Percentiles rank a stretch among this genome's conserved stretches.
phyloP scores from a whole-genome alignment of 1,140 invertebrate species.

The Drosophila murphyi region DNA sequence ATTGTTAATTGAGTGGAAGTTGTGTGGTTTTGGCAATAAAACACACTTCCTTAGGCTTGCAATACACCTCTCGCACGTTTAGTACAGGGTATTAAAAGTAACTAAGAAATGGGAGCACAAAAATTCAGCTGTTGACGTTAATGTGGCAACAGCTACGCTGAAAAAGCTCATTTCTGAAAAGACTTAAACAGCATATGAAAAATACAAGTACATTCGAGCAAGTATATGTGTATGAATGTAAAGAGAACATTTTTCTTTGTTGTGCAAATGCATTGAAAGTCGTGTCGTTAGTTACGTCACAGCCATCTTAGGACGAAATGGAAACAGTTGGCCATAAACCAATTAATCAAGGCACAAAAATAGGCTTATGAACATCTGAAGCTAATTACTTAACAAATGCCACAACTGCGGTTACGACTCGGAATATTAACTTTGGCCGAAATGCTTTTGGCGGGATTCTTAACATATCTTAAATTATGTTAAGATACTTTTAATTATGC shows the following conservation, averaged over 20 bases:
- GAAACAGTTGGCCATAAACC: background rate
- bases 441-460: too few species aligned
- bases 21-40: too few species aligned
- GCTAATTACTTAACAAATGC: too few species aligned
- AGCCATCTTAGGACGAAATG: conserved; percentile 1
- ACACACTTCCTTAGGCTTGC: background rate
- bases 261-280: conserved; percentile 53
- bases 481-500: too few species aligned
- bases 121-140: conserved; percentile 64
- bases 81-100: conserved; percentile 41
- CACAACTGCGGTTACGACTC: too few species aligned
- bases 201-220: background rate
- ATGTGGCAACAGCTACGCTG: conserved; percentile 61
- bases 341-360: too few species aligned
- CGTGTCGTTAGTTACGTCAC: conserved; percentile 15
- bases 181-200: conserved; percentile 10
- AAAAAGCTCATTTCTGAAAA: conserved; percentile 26
- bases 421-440: too few species aligned
- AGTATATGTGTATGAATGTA: conserved; percentile 3
- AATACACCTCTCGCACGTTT: too few species aligned
- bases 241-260: background rate
- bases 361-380: too few species aligned
- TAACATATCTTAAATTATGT: too few species aligned
- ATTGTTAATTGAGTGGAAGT: too few species aligned
- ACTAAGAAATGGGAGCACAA: conserved; percentile 63